phyloP scores from a whole-genome alignment of 2,797 vertebrate species.

The Oreonectes daqikongensis region DNA sequence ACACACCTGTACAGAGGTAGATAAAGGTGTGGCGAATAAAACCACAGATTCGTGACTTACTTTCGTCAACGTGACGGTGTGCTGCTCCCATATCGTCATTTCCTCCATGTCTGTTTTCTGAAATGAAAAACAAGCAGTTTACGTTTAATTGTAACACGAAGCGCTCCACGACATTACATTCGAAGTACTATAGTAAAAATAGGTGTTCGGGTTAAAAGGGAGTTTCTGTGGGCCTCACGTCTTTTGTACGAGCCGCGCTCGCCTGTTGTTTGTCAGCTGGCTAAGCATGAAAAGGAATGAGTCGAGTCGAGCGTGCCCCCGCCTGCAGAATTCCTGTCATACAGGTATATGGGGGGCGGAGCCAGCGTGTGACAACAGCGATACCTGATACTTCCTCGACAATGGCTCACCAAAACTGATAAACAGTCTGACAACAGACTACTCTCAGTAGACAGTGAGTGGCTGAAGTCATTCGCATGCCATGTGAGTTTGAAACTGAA shows the following conservation, averaged over 20 bases:
- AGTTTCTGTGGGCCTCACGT: constrained; percentile 19
- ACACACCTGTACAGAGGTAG: constrained; percentile 13
- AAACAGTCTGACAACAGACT: constrained; percentile 5
- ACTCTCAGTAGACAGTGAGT: constrained; percentile 16
- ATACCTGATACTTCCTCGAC: constrained; percentile 46
- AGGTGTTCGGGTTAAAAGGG: too few relatives aligned
- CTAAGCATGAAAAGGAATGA: constrained; percentile 47
- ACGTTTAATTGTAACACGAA: not conserved
- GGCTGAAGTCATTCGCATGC: constrained; percentile 49
- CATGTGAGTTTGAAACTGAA: not conserved
- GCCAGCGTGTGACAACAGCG: constrained; percentile 32
- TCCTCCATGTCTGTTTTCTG: constrained; percentile 89
- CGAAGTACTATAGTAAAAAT: too few relatives aligned
- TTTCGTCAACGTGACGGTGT: constrained; percentile 86
- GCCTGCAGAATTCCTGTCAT: constrained; percentile 76
- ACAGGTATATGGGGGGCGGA: constrained; percentile 71
- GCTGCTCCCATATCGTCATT: constrained; percentile 94
- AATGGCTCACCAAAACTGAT: constrained; percentile 15
- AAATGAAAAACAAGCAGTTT: constrained; percentile 38
- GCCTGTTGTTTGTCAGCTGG: constrained; percentile 39
- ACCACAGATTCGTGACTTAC: constrained; percentile 70
- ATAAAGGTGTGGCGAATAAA: constrained; percentile 11
- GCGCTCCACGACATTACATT: not conserved
- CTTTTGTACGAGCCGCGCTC: not conserved
- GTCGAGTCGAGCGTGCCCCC: constrained; percentile 66